phyloP scores from a whole-genome alignment of 2,888 invertebrate species.

The Cantharis rufa region DNA sequence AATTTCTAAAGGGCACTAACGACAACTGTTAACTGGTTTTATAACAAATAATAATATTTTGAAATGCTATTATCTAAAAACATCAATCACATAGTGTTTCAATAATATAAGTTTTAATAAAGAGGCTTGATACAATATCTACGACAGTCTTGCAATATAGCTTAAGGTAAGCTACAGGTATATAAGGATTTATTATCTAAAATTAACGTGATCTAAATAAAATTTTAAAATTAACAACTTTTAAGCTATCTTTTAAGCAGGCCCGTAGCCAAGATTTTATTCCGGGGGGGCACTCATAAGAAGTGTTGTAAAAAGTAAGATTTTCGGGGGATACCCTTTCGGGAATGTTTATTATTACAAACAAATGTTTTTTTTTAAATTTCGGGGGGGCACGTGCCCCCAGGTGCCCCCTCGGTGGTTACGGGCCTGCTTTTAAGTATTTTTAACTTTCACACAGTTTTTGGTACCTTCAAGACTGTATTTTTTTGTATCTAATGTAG shows the following conservation, averaged over 20 bases:
- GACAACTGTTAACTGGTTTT: neutral
- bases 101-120: neutral
- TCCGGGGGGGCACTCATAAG: too few relatives aligned
- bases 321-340: too few relatives aligned
- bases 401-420: too few relatives aligned
- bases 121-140: neutral
- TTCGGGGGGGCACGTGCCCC: too few relatives aligned
- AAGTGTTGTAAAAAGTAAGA: too few relatives aligned
- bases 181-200: neutral
- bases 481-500: neutral
- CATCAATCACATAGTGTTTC: neutral
- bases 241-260: neutral
- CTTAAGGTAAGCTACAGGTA: neutral
- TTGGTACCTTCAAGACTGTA: neutral
- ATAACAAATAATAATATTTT: neutral
- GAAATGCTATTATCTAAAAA: neutral
- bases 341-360: too few relatives aligned
- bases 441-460: neutral
- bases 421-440: too few relatives aligned
- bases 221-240: neutral
- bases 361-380: too few relatives aligned
- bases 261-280: too few relatives aligned
- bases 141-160: slow-evolving; percentile 4
- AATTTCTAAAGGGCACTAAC: neutral
- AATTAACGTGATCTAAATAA: neutral